These are phyloP conservation scores for Chelonoidis abingdonii DNA, from an alignment of 2,113 vertebrate genomes.

Conservation along the genomic window DNA sequence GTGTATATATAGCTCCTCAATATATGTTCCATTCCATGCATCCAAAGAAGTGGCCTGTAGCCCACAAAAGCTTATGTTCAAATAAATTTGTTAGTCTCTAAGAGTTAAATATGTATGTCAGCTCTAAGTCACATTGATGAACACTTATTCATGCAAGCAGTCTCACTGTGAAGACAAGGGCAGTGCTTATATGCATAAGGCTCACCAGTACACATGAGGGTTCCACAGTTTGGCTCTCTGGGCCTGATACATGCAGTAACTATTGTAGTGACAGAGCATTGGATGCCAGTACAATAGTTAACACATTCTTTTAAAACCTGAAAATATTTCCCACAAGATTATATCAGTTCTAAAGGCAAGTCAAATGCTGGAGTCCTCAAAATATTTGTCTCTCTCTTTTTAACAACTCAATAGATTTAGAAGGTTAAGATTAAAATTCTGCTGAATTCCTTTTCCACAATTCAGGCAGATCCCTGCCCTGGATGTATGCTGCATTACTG, in stretches of 20 bases:
- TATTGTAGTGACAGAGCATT: not conserved
- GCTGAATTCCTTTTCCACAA: not conserved
- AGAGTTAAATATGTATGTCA: rapidly evolving
- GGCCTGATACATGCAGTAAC: not conserved
- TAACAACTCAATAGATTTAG: not conserved
- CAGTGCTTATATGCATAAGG: rapidly evolving
- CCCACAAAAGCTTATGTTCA: no score
- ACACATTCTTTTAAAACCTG: not conserved
- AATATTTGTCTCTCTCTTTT: not conserved
- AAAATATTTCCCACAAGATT: not conserved
- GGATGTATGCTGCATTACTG: not conserved
- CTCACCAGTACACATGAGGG: not conserved
- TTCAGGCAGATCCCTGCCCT: not conserved
- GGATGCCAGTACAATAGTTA: not conserved
- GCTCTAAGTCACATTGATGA: not conserved
- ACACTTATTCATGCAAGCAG: not conserved
- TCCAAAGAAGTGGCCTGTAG: no score
- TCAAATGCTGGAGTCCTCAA: not conserved
- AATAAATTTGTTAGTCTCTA: no score
- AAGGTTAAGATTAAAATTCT: not conserved
- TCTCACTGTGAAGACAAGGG: not conserved
- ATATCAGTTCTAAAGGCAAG: not conserved
- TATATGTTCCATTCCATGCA: no score
- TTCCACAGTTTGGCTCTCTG: not conserved
- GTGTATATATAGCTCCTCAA: no score